Base-by-base conservation (phyloP, 2,113 vertebrate genomes). In the Ailuropoda melanoleuca region DNA sequence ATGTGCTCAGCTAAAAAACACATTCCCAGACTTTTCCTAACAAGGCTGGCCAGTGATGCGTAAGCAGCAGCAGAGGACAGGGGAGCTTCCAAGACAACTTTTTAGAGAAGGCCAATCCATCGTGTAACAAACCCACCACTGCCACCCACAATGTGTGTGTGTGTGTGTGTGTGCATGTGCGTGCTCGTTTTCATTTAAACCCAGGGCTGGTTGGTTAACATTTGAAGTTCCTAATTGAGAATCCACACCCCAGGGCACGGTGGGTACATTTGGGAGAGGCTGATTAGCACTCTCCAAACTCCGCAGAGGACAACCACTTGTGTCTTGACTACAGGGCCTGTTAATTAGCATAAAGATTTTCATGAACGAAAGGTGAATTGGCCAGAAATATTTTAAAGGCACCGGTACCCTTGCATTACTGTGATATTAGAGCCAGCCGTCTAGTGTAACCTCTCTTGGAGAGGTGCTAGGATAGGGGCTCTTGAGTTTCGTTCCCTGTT, bases 11-110 rank as follows among this genome's bases (percentile, higher is more conserved):
- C 26, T 56, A 1, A 80, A 78, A 85, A 85, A 72, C 34, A 29
- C 31, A 80, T 86, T 95, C 66, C 46, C 55, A 66, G 72, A 93
- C 8, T 21, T 84, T 83, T 94, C 70, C 70, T 89, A 23, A 60
- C 4, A 8, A 60, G 43, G n/a, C 34, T 93, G 70, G 29, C n/a
- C n/a, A 31, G 43, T 87, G 50, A 84, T 24, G 18, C 13, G 24
- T 77, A 70, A 88, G 94, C 56, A 74, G 50, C 34, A 18, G 17
- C 13, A 8, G 43, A 29, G 46, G 19, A 23, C 3, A 19, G 9
- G n/a, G n/a, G 37, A 11, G 13, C 24, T 80, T 85, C 62, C 19
- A 93, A 62, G 19, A 77, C n/a, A 68, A 39, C 64, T 21, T 13
- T 81, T 68, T 74, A 77, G 53, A 82, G 88, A 70, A 85, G 58